These are phyloP conservation scores for Dexiosoma caninum DNA, from an alignment of 2,888 invertebrate species.

Conservation along the genomic window DNA sequence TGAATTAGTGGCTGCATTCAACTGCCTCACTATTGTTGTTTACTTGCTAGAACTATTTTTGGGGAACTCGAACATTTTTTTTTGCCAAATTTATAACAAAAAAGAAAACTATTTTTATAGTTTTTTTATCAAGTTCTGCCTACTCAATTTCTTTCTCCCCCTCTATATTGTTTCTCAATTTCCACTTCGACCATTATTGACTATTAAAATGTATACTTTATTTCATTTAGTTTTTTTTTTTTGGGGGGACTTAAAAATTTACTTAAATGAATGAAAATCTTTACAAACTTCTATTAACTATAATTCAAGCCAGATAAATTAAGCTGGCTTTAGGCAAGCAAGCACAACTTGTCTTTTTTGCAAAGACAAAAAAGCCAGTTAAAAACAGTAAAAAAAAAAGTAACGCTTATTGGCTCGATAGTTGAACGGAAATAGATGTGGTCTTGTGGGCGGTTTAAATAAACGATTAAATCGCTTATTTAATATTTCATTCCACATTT, in stretches of 20 bases:
- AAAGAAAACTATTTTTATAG: no score
- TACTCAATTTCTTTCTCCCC: no score
- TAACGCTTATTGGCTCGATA: slow-evolving; percentile 9
- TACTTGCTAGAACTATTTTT: no score
- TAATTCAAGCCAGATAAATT: slow-evolving; percentile 49
- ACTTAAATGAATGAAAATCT: slow-evolving; percentile 16
- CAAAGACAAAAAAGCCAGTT: slow-evolving; percentile 24
- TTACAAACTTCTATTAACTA: slow-evolving; percentile 57
- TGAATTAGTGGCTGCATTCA: no score
- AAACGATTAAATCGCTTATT: slow-evolving; percentile 42
- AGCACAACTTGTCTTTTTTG: slow-evolving; percentile 14
- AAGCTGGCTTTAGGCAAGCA: slow-evolving; percentile 21
- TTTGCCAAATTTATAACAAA: no score
- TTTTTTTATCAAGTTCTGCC: no score
- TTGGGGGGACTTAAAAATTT: slow-evolving; percentile 30
- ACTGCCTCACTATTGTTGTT: no score
- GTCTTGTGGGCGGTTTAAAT: slow-evolving; percentile 58
- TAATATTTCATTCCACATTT: neutral
- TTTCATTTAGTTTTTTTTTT: no score
- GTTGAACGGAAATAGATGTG: slow-evolving; percentile 62
- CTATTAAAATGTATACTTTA: neutral
- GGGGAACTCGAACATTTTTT: no score
- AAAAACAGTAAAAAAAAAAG: no score
- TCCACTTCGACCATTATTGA: slow-evolving; percentile 11
- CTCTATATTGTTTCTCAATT: slow-evolving; percentile 1